A percentile compares a stretch with the other conserved stretches of the same genome.
Evolutionary conservation across 1,140 invertebrate species (phyloP).

Genomic region (Drosophila ogumai): DNA sequence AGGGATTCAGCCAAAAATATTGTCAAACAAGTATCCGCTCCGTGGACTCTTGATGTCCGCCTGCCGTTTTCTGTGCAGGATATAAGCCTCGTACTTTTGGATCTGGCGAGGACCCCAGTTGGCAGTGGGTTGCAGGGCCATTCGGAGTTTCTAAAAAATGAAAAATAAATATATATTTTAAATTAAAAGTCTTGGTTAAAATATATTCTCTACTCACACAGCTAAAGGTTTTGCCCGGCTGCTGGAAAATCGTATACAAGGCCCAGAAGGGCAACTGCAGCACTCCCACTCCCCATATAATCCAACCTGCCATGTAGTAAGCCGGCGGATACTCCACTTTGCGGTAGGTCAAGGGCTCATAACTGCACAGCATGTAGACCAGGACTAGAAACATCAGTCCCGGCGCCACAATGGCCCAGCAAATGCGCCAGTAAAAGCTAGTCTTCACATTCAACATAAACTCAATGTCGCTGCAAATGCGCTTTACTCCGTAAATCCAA

Average conservation of each 20-base stretch:
- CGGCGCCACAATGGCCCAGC: constrained; percentile 92
- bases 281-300: constrained; percentile 85
- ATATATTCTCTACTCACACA: constrained; percentile 38
- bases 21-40: constrained; percentile 53
- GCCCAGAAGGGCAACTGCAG: constrained; percentile 86
- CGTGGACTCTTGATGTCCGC: constrained; percentile 26
- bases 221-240: constrained; percentile 55
- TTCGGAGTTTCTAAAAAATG: constrained; percentile 46
- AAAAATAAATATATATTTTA: background rate
- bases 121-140: constrained; percentile 56
- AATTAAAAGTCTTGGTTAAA: background rate
- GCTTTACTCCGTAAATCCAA: constrained; percentile 91
- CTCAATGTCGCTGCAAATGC: constrained; percentile 88
- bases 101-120: constrained; percentile 72
- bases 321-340: constrained; percentile 82
- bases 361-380: constrained; percentile 88
- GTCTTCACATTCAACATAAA: constrained; percentile 91
- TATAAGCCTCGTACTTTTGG: constrained; percentile 63
- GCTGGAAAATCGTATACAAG: constrained; percentile 68
- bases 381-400: constrained; percentile 89
- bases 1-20: constrained; percentile 63
- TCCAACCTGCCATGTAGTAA: constrained; percentile 85
- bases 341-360: constrained; percentile 86
- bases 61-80: constrained; percentile 38
- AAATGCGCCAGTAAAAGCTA: constrained; percentile 92